Conservation (phyloP, 2,113 vertebrate species). For the Cygnus buccinator region DNA sequence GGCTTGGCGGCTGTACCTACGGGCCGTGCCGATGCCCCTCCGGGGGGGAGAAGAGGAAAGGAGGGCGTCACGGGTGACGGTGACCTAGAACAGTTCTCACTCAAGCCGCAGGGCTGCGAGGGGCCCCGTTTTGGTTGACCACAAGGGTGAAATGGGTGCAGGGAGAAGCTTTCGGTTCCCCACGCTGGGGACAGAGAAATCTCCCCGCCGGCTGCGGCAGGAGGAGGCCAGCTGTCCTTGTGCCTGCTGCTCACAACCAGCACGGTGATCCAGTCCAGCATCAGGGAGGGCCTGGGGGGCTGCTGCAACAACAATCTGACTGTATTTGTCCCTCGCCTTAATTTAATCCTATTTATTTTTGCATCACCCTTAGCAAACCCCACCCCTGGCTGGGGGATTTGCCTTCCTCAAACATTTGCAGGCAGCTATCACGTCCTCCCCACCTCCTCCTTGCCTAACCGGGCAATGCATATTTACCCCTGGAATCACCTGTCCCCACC, state of each 20-base stretch:
- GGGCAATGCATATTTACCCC: neutral
- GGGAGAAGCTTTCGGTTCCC: neutral
- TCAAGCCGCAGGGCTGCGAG: neutral
- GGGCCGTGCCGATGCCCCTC: too few species aligned
- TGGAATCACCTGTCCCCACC: slow-evolving; percentile 18
- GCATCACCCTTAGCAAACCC: neutral
- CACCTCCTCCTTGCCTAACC: neutral
- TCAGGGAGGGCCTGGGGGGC: neutral
- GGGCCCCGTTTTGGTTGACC: neutral
- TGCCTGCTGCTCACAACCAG: neutral
- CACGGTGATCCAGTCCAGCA: neutral
- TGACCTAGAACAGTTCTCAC: neutral
- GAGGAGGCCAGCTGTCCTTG: neutral
- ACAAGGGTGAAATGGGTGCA: accelerated
- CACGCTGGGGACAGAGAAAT: neutral
- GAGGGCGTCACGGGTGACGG: too few species aligned
- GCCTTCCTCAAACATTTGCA: neutral
- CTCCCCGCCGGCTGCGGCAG: too few species aligned
- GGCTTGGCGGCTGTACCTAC: too few species aligned
- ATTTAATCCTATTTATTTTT: neutral
- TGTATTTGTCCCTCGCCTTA: neutral
- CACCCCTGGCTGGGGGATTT: accelerated
- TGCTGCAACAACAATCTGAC: accelerated
- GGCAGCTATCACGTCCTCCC: neutral
- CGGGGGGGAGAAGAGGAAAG: neutral